These are phyloP conservation scores for Hylaeus volcanicus DNA, from an alignment of 1,140 invertebrate genomes.

Conservation along the genomic window DNA sequence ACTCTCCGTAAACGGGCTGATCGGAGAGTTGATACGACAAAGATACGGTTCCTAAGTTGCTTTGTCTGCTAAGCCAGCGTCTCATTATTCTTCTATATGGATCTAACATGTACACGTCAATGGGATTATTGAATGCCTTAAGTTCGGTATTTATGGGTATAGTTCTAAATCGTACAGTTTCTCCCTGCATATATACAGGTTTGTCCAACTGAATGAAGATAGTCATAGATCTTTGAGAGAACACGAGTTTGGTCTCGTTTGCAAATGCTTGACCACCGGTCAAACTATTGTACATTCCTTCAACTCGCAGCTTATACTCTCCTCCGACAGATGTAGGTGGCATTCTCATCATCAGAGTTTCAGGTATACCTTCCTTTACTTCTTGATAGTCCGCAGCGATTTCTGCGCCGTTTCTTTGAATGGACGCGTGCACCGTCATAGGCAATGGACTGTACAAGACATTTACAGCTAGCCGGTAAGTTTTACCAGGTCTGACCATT, in stretches of 20 bases:
- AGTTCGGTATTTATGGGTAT: conserved; percentile 95
- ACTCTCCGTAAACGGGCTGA: conserved; percentile 95
- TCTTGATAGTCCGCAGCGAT: conserved; percentile 88
- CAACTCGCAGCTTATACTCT: conserved; percentile 91
- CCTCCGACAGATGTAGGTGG: conserved; percentile 91
- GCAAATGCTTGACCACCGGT: conserved; percentile 92
- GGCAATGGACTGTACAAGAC: conserved; percentile 87
- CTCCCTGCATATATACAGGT: conserved; percentile 96
- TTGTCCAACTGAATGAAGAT: conserved; percentile 98
- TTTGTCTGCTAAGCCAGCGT: conserved; percentile 94
- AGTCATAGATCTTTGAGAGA: conserved; percentile 95
- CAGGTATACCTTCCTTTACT: conserved; percentile 89
- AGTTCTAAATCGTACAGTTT: conserved; percentile 92
- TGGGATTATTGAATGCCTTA: conserved; percentile 91
- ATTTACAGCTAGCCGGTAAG: conserved; percentile 91
- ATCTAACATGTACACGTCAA: conserved; percentile 95
- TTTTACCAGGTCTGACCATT: conserved; percentile 92
- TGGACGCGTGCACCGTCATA: conserved; percentile 90
- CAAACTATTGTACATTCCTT: conserved; percentile 92
- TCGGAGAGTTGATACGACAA: conserved; percentile 94
- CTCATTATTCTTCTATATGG: conserved; percentile 92
- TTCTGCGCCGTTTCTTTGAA: conserved; percentile 93
- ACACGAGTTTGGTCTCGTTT: conserved; percentile 90
- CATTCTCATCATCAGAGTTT: conserved; percentile 90
- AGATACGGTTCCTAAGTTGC: conserved; percentile 94